These are phyloP conservation scores for Drosophila chauvacae DNA, from an alignment of 1,140 invertebrate genomes.

Conservation along the genomic window DNA sequence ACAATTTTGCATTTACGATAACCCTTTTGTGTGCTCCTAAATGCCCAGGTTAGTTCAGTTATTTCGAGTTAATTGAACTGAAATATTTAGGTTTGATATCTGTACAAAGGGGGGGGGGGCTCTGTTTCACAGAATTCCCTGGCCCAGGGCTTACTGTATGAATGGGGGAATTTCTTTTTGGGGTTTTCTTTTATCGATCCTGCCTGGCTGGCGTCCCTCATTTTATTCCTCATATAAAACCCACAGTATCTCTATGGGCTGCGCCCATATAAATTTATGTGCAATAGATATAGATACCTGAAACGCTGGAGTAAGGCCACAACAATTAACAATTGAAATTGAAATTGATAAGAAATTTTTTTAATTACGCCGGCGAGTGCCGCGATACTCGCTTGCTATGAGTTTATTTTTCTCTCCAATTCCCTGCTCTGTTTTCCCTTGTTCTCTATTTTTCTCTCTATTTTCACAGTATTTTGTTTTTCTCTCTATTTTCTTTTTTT, in stretches of 20 bases:
- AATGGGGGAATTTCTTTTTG: conserved; percentile 13
- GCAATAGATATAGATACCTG: conserved; percentile 41
- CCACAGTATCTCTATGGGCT: conserved; percentile 21
- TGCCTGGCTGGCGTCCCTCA: conserved; percentile 11
- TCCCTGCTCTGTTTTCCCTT: conserved; percentile 12
- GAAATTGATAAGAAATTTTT: conserved; percentile 65
- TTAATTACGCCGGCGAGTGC: conserved; percentile 64
- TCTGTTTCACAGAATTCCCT: background rate
- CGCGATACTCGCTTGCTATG: background rate
- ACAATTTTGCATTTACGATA: background rate
- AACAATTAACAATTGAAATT: conserved; percentile 80
- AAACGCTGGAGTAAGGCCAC: conserved; percentile 32
- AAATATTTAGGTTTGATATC: background rate
- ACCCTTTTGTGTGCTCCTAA: background rate
- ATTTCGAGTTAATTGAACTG: conserved; percentile 8
- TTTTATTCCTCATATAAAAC: conserved; percentile 21
- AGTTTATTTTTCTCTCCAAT: background rate
- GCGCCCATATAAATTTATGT: conserved; percentile 37
- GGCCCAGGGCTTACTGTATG: background rate
- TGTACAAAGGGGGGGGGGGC: background rate
- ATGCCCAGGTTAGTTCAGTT: conserved; percentile 1
- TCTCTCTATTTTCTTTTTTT: background rate
- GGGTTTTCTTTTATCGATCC: conserved; percentile 25
- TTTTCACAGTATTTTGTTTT: background rate
- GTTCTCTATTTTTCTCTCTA: background rate